Evolutionary conservation across 2,797 vertebrate species (phyloP), one percentile per base, ranked within the genome.

Genomic region (Poecilia velifera): DNA sequence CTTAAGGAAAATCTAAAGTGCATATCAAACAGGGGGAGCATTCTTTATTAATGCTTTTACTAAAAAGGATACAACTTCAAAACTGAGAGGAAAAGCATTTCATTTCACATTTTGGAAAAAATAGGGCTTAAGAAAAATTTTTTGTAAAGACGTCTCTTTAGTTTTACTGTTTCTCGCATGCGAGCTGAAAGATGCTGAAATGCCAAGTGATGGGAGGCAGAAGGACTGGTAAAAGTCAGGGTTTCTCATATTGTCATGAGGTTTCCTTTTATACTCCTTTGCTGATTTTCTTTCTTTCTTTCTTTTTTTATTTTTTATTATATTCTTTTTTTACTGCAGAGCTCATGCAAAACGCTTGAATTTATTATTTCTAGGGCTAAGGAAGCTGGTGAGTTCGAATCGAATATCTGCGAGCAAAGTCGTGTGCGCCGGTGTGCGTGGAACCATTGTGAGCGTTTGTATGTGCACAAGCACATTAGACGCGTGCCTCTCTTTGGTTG

Each of bases 351-450:
- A 92, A 89, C 88, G 80, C 82, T 90, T 81, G 78, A 86, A 89
- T 94, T 90, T 89, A 91, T 95, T 91, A 92, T 93, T 93, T 91
- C 84, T 90, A 22, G 64, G 81, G 68, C 86, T 34, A 84, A 86
- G 90, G 84, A 92, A 91, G 91, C 87, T 92, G 89, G 93, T 91
- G 93, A 93, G 91, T 91, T 89, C 3, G 74, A 90, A 90, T 87
- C 3, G 74, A 90, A 90, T 87, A 84, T 91, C 88, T 87, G 80
- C 82, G 73, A 86, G 87, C 28, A 28, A 82, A 81, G 86, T 73
- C 86, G 82, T 87, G 85, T 81, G 82, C 49, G 86, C 36, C 39
- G 83, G 73, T 28, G 74, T 57, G 41, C 31, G 43, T 66, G 74
- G 83, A 82, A 76, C 79, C 46, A 45, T 74, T 14, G 46, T 14